phyloP scores from a whole-genome alignment of 2,888 invertebrate genomes.

The Andrena haemorrhoa region DNA sequence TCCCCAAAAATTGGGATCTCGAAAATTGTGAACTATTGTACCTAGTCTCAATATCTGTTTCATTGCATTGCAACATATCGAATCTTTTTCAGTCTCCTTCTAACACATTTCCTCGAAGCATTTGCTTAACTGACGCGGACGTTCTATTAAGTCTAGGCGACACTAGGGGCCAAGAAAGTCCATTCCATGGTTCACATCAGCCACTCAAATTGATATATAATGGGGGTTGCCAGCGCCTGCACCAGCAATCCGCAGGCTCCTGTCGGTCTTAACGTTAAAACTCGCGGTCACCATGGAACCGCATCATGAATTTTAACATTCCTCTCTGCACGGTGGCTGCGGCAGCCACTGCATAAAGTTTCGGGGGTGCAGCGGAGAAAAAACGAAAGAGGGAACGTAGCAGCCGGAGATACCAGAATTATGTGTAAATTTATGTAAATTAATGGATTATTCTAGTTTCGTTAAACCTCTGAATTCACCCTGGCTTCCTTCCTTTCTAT shows the following conservation, averaged over 20 bases:
- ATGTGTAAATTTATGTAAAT: slow-evolving; percentile 65
- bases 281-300: slow-evolving; percentile 46
- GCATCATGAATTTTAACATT: slow-evolving; percentile 57
- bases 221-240: slow-evolving; percentile 4
- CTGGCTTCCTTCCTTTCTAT: slow-evolving; percentile 40
- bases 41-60: too few species aligned
- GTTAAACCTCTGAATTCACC: slow-evolving; percentile 57
- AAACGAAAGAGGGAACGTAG: slow-evolving; percentile 17
- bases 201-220: slow-evolving; percentile 19
- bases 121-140: not conserved
- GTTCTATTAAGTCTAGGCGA: not conserved
- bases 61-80: too few species aligned
- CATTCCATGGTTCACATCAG: not conserved
- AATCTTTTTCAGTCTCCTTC: too few species aligned
- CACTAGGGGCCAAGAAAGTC: not conserved
- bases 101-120: too few species aligned
- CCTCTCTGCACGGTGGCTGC: not conserved
- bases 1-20: too few species aligned
- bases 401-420: slow-evolving; percentile 51
- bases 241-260: slow-evolving; percentile 6
- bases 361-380: slow-evolving; percentile 23
- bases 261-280: slow-evolving; percentile 42
- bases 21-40: too few species aligned
- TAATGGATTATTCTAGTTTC: slow-evolving; percentile 66
- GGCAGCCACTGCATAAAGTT: slow-evolving; percentile 45